Evolutionary conservation across 2,888 invertebrate genomes (phyloP).

Genomic region (Coenonympha arcania): DNA sequence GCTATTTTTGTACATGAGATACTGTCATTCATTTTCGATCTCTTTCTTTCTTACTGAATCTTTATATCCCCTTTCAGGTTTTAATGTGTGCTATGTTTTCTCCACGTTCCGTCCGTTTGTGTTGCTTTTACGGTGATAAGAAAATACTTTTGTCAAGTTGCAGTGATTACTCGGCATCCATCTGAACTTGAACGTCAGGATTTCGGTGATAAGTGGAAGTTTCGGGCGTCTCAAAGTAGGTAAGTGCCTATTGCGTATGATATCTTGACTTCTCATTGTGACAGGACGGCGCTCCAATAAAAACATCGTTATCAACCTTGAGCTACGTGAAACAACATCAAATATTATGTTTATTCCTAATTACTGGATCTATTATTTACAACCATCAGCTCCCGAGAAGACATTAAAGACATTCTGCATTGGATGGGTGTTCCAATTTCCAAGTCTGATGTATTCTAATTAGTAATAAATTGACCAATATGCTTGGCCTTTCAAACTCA

Average conservation of each 20-base stretch:
- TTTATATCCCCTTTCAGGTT: slow-evolving; percentile 31
- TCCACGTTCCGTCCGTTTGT: slow-evolving; percentile 56
- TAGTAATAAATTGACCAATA: neutral
- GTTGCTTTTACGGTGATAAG: slow-evolving; percentile 52
- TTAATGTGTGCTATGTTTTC: slow-evolving; percentile 51
- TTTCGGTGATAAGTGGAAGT: slow-evolving; percentile 38
- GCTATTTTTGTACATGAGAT: slow-evolving; percentile 50
- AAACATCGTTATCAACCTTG: slow-evolving; percentile 65
- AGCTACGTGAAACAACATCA: slow-evolving; percentile 28
- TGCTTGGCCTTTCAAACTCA: slow-evolving; percentile 9
- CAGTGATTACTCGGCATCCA: slow-evolving; percentile 45
- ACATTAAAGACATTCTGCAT: neutral
- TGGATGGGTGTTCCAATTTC: neutral
- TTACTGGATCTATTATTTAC: neutral
- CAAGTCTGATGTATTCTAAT: neutral
- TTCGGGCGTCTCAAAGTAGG: slow-evolving; percentile 40
- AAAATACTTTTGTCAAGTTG: slow-evolving; percentile 43
- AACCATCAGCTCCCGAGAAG: neutral
- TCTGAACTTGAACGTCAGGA: slow-evolving; percentile 41
- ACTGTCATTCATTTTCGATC: slow-evolving; percentile 17
- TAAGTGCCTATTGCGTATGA: slow-evolving; percentile 60
- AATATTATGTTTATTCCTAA: neutral
- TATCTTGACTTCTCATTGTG: slow-evolving; percentile 37
- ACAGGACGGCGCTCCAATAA: slow-evolving; percentile 50
- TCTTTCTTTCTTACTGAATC: slow-evolving; percentile 35